Conservation (phyloP, 2,888 invertebrate species). For the Andrena fulva region DNA sequence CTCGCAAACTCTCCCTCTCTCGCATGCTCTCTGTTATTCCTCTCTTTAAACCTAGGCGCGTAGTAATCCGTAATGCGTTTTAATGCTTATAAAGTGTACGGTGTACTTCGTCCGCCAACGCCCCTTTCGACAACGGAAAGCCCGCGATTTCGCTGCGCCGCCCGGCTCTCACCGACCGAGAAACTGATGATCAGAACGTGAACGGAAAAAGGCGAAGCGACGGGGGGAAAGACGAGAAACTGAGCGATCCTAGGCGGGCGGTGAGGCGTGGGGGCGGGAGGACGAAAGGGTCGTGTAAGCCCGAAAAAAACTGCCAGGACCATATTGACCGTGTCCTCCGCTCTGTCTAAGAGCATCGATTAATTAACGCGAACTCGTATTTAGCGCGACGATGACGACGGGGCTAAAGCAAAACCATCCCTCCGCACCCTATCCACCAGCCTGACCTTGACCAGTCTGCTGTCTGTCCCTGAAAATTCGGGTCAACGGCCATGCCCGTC, state of each 20-base stretch:
- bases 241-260: neutral
- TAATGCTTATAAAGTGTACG: conserved; percentile 62
- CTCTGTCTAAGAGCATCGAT: conserved; percentile 70
- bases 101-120: conserved; percentile 58
- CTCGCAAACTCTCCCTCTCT: neutral
- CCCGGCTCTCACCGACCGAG: conserved; percentile 13
- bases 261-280: conserved; percentile 12
- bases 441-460: conserved; percentile 54
- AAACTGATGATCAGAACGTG: neutral
- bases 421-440: neutral
- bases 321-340: conserved; percentile 75
- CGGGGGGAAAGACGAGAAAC: neutral
- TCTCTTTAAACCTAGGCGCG: conserved; percentile 68
- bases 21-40: conserved; percentile 10
- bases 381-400: conserved; percentile 67
- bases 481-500: conserved; percentile 46
- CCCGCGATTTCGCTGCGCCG: conserved; percentile 6
- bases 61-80: conserved; percentile 65
- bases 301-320: conserved; percentile 73
- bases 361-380: conserved; percentile 71
- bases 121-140: conserved; percentile 47
- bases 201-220: neutral
- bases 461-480: conserved; percentile 48
- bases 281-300: conserved; percentile 62
- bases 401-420: conserved; percentile 9